A percentile compares a stretch with the other conserved stretches of the same genome.
These are phyloP conservation scores for Oreochromis spilurus DNA, from an alignment of 2,113 vertebrate genomes.

Conservation along the genomic window DNA sequence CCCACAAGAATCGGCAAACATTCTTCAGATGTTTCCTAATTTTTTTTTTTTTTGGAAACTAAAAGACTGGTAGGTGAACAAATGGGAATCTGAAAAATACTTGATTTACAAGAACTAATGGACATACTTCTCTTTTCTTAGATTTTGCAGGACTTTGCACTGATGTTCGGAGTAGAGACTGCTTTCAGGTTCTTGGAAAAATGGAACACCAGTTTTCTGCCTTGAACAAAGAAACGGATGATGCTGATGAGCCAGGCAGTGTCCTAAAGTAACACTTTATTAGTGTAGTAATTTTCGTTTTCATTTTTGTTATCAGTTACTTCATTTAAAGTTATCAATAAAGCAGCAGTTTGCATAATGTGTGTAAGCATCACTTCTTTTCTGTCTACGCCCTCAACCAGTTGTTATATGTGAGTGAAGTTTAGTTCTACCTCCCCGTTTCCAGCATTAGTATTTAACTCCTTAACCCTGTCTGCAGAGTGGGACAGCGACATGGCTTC, in stretches of 20 bases:
- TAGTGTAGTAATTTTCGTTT: background rate
- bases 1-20: background rate
- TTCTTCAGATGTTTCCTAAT: background rate
- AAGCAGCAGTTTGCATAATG: background rate
- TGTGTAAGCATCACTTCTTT: background rate
- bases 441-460: background rate
- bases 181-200: background rate
- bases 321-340: background rate
- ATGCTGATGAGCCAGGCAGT: background rate
- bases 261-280: background rate
- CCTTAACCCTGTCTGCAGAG: background rate
- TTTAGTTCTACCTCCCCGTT: background rate
- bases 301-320: background rate
- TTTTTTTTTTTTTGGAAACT: background rate
- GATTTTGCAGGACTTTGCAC: background rate
- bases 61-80: background rate
- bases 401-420: background rate
- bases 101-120: background rate
- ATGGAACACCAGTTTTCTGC: background rate
- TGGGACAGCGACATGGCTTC: background rate
- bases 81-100: background rate
- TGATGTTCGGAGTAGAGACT: background rate
- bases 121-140: background rate
- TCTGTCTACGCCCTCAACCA: background rate
- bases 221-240: background rate